Base-by-base conservation (phyloP, 2,888 invertebrate species). In the Myopa testacea region DNA sequence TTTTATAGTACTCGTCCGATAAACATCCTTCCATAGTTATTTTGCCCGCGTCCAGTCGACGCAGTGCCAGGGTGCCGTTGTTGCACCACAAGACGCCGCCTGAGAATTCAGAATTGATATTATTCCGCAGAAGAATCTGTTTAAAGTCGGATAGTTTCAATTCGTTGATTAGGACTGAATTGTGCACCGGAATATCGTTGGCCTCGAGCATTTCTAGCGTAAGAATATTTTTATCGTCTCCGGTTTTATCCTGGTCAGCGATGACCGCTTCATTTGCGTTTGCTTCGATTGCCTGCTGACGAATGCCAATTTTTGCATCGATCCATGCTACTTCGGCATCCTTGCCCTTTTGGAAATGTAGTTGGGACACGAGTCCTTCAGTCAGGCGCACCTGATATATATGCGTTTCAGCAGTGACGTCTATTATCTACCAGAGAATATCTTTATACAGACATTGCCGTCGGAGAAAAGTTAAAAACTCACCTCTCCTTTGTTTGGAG, bases 241-340 rank as follows among this genome's bases (percentile, higher is more conserved):
- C 76, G 10, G 45, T 45, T 12, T 82, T 83, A 10, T 82, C 81
- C 2, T 84, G 77, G 62, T 83, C 82, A 4, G 70, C 78, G 2
- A 45, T 37, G 10, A 19, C 6, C 14, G 55, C 10, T 62, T 60
- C 76, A 55, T 87, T 84, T 60, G 89, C 90, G 78, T 90, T 83
- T 7, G 81, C 88, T 82, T 93, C 92, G 71, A 91, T 90, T 81
- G 93, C 92, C 69, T 93, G 91, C 69, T 93, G 92, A 0, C 93
- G 90, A 19, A 92, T 90, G 14, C 92, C 91, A 78, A 96, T 93
- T 82, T 93, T 91, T 0, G 96, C 97, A 87, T 96, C 94, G 14
- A 99, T 91, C 98, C 98, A 99, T 0, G 98, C 96, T n/a, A 99
- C 93, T 89, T 99, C 98, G 0, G 96, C 94, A 84, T 97, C 96